Evolutionary conservation across 2,113 vertebrate species (phyloP).

Genomic region (Anolis carolinensis): DNA sequence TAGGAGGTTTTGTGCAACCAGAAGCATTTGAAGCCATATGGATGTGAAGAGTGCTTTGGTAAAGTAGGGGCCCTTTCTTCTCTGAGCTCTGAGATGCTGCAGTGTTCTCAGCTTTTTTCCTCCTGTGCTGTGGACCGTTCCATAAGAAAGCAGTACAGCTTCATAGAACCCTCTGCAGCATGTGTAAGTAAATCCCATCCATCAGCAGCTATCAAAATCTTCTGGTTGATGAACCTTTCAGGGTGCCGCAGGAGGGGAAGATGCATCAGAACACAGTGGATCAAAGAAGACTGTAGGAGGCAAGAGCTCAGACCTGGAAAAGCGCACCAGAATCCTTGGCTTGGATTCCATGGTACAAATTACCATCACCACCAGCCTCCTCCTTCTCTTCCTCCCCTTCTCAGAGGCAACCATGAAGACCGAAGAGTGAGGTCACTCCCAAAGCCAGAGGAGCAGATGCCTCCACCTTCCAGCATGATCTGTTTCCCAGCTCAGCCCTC

Average conservation of each 20-base stretch:
- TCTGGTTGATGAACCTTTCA: neutral
- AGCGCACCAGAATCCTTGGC: neutral
- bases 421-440: neutral
- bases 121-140: neutral
- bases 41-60: neutral
- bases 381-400: too few species aligned
- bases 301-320: too few species aligned
- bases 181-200: neutral
- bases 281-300: neutral
- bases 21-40: neutral
- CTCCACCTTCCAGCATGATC: constrained; percentile 17
- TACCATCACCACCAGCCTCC: neutral
- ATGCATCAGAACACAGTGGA: neutral
- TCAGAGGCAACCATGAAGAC: neutral
- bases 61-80: neutral
- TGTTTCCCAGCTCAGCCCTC: constrained; percentile 16
- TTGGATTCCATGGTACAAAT: neutral
- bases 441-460: constrained; percentile 19
- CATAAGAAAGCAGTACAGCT: neutral
- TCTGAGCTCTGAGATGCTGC: neutral
- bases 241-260: too few species aligned
- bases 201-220: neutral
- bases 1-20: neutral
- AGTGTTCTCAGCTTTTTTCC: fast-evolving
- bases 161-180: neutral